Evolutionary conservation across 2,113 vertebrate species (phyloP).

Genomic region (Notarius lentiginosus): DNA sequence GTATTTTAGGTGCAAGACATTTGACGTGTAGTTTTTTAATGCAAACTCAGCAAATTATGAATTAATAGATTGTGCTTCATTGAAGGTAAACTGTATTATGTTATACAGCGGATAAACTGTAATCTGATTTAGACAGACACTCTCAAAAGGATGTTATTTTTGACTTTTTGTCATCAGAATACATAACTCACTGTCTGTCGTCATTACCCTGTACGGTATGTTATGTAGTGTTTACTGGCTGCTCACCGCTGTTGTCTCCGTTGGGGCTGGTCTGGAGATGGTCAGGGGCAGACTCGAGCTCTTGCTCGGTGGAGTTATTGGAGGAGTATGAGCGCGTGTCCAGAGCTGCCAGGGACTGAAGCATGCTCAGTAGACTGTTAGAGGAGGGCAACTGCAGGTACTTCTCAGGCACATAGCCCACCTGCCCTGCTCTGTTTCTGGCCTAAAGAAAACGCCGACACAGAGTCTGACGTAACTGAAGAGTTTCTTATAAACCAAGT

Average conservation of each 20-base stretch:
- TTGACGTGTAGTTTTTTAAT: neutral
- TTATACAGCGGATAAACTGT: neutral
- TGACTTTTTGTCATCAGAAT: neutral
- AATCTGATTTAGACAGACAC: neutral
- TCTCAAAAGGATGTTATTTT: neutral
- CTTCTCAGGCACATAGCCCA: slow-evolving; percentile 96
- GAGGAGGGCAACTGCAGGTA: slow-evolving; percentile 95
- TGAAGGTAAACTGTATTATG: neutral
- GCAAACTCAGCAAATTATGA: neutral
- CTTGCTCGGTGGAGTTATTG: slow-evolving; percentile 86
- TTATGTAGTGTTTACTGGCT: neutral
- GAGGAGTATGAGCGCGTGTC: slow-evolving; percentile 93
- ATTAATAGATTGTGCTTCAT: neutral
- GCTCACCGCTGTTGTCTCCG: slow-evolving; percentile 86
- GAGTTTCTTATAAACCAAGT: neutral
- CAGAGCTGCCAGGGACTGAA: slow-evolving; percentile 88
- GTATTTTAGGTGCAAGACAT: neutral
- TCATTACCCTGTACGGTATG: neutral
- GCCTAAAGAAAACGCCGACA: slow-evolving; percentile 72
- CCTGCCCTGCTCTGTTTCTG: slow-evolving; percentile 87
- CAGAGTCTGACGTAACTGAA: neutral
- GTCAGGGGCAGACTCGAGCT: slow-evolving; percentile 66
- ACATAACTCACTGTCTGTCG: neutral
- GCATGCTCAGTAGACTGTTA: slow-evolving; percentile 94
- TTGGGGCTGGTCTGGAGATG: slow-evolving; percentile 84